A percentile compares a stretch with the other conserved stretches of the same genome.
phyloP scores from a whole-genome alignment of 2,113 vertebrate genomes.

The Menura novaehollandiae region DNA sequence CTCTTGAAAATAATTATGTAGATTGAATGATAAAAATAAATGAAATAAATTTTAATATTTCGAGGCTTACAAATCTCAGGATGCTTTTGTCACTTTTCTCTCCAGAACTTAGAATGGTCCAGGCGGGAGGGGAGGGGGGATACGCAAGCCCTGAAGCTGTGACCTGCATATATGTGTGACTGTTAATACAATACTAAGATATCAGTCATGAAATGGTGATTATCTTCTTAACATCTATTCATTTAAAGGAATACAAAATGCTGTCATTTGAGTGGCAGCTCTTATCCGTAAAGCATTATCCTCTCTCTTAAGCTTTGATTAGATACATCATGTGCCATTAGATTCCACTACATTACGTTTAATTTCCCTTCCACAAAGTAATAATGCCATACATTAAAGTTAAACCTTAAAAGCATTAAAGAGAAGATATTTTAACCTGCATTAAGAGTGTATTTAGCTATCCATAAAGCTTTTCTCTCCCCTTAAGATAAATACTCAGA shows the following conservation, averaged over 20 bases:
- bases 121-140: accelerated
- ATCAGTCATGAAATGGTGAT: not conserved
- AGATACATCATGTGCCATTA: constrained; percentile 13
- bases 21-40: not conserved
- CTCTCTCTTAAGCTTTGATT: constrained; percentile 46
- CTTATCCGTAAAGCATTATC: constrained; percentile 6
- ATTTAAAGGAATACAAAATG: constrained; percentile 31
- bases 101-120: not conserved
- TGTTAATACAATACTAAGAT: not conserved
- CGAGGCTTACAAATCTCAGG: not conserved
- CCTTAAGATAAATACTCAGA: constrained; percentile 38
- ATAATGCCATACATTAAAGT: constrained; percentile 36
- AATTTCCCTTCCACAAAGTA: constrained; percentile 34
- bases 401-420: constrained; percentile 34
- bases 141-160: not conserved
- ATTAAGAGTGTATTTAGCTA: constrained; percentile 18
- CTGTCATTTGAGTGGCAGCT: constrained; percentile 10
- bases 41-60: not conserved
- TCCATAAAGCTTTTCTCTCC: constrained; percentile 33
- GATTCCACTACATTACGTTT: constrained; percentile 10
- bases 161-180: not conserved
- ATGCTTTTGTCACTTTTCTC: not conserved
- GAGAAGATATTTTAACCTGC: constrained; percentile 33
- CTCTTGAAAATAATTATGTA: not conserved
- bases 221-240: constrained; percentile 2